A percentile compares a stretch with the other conserved stretches of the same genome.
phyloP scores from a whole-genome alignment of 1,140 invertebrate genomes.

The Acromyrmex echinatior region DNA sequence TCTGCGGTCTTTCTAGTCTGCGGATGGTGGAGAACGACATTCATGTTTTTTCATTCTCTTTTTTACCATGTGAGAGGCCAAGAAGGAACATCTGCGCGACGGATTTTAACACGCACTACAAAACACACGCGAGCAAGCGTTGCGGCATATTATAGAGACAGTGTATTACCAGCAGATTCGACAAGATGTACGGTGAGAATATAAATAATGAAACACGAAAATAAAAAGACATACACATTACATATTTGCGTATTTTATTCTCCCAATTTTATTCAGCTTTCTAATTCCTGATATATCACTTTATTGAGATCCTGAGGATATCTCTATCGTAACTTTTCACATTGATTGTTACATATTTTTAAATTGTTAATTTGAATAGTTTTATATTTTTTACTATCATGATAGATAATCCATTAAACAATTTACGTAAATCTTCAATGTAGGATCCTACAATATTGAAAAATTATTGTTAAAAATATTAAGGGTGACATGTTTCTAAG shows the following conservation, averaged over 20 bases:
- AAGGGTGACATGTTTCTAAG: background rate
- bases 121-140: conserved; percentile 42
- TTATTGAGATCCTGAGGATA: background rate
- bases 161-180: conserved; percentile 57
- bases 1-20: conserved; percentile 53
- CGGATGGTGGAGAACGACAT: conserved; percentile 48
- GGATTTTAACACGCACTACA: conserved; percentile 62
- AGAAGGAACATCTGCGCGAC: conserved; percentile 67
- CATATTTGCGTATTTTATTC: conserved; percentile 16
- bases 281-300: background rate
- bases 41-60: conserved; percentile 65
- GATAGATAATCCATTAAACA: background rate
- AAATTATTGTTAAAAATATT: background rate
- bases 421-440: background rate
- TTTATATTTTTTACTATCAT: conserved; percentile 2
- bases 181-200: conserved; percentile 80
- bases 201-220: conserved; percentile 80
- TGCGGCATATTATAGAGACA: conserved; percentile 53
- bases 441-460: background rate
- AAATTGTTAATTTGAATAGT: background rate
- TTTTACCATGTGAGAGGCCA: conserved; percentile 59
- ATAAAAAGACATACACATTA: conserved; percentile 82
- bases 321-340: background rate
- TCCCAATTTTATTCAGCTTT: background rate
- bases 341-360: background rate